phyloP scores from a whole-genome alignment of 1,140 invertebrate genomes.

The Hormaphis cornu region DNA sequence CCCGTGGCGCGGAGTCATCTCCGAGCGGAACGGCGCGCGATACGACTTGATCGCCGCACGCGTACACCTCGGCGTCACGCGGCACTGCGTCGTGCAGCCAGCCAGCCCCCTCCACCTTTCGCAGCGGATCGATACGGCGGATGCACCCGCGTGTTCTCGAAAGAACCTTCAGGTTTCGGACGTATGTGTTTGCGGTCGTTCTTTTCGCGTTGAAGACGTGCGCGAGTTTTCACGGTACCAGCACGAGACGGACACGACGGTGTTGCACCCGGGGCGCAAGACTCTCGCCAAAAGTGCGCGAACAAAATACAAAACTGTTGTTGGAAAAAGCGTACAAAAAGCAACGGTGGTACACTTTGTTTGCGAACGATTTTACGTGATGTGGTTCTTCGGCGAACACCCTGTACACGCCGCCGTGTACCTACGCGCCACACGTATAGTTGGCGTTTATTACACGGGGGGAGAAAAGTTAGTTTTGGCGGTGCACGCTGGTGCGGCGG shows the following conservation, averaged over 20 bases:
- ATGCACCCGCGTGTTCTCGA: too few species aligned
- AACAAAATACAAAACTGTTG: neutral
- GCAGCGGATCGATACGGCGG: conserved; percentile 21
- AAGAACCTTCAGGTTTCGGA: too few species aligned
- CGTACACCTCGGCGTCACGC: conserved; percentile 8
- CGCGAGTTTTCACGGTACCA: too few species aligned
- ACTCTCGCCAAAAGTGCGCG: neutral
- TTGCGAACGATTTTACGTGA: too few species aligned
- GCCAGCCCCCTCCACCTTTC: too few species aligned
- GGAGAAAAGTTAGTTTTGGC: conserved; percentile 29
- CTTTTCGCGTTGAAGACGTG: too few species aligned
- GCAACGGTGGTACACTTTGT: neutral
- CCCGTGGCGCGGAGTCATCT: too few species aligned
- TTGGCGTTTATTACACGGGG: conserved; percentile 25
- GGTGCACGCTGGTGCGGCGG: neutral
- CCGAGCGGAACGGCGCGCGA: too few species aligned
- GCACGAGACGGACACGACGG: too few species aligned
- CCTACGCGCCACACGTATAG: neutral
- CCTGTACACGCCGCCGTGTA: neutral
- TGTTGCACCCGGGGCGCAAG: neutral
- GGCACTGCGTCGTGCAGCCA: neutral
- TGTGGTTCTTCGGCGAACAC: too few species aligned
- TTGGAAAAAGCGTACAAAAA: neutral
- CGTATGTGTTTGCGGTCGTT: too few species aligned
- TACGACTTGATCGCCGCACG: conserved; percentile 4